These are phyloP conservation scores for Eupsittula cactorum DNA, from an alignment of 2,113 vertebrate genomes.

Conservation along the genomic window DNA sequence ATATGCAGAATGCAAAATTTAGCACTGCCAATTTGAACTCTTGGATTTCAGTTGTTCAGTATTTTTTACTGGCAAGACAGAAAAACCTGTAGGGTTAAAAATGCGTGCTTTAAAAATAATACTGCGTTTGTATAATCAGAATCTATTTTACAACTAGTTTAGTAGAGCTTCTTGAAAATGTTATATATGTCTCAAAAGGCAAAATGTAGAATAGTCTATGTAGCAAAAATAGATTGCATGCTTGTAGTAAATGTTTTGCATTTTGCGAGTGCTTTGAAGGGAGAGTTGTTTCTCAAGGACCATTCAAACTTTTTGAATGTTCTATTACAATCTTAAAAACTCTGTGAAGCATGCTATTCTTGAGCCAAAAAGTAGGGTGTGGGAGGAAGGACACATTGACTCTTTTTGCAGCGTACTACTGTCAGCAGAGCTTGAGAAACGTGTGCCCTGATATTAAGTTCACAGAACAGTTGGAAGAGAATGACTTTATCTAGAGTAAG, in stretches of 20 bases:
- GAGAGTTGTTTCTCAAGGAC: neutral
- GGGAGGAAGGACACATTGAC: accelerated
- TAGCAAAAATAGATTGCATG: neutral
- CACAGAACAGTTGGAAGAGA: neutral
- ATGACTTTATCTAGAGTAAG: neutral
- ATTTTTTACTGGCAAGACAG: neutral
- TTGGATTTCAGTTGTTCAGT: neutral
- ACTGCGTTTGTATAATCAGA: neutral
- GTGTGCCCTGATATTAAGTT: neutral
- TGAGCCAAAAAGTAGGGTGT: neutral
- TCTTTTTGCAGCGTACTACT: neutral
- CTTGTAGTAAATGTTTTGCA: neutral
- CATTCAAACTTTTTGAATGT: neutral
- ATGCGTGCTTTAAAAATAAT: neutral
- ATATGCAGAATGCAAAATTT: neutral
- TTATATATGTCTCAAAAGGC: neutral
- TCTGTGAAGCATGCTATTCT: neutral
- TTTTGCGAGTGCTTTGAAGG: neutral
- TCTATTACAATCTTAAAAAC: neutral
- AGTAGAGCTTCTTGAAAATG: neutral
- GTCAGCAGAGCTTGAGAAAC: neutral
- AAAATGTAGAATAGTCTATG: neutral
- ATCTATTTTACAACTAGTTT: neutral
- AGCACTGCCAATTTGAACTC: neutral
- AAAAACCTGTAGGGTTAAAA: neutral